Conservation (phyloP, 2,888 invertebrate genomes). For the Linnaemya tessellans region DNA sequence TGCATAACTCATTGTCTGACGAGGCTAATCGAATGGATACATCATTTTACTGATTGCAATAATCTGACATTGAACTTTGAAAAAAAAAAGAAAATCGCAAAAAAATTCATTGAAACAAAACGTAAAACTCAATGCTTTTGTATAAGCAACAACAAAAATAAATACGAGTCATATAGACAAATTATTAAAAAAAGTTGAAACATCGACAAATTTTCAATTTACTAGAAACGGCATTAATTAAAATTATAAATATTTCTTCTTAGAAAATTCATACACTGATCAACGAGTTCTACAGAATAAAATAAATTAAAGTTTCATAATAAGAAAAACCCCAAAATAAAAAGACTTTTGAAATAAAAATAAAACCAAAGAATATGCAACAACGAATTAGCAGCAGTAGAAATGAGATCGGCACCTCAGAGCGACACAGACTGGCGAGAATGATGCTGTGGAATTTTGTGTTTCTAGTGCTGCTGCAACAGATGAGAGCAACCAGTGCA, state of each 20-base stretch:
- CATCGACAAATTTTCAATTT: too few relatives aligned
- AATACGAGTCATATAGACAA: too few relatives aligned
- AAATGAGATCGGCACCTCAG: conserved; percentile 33
- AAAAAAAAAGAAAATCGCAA: not conserved
- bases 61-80: conserved; percentile 31
- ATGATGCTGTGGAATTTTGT: conserved; percentile 36
- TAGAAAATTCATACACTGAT: not conserved
- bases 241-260: not conserved
- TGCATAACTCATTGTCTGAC: conserved; percentile 22
- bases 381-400: conserved; percentile 11
- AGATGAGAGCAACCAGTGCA: conserved; percentile 36
- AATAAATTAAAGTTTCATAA: not conserved
- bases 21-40: not conserved
- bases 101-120: not conserved
- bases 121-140: not conserved
- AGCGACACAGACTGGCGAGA: conserved; percentile 4
- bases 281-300: not conserved
- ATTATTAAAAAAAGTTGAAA: too few relatives aligned
- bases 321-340: not conserved
- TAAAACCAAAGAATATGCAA: conserved; percentile 57
- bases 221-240: not conserved
- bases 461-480: conserved; percentile 54
- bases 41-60: conserved; percentile 25
- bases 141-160: not conserved
- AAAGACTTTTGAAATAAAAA: not conserved